Evolutionary conservation across 2,888 invertebrate genomes (phyloP).

Genomic region (Ctenicera cuprea): DNA sequence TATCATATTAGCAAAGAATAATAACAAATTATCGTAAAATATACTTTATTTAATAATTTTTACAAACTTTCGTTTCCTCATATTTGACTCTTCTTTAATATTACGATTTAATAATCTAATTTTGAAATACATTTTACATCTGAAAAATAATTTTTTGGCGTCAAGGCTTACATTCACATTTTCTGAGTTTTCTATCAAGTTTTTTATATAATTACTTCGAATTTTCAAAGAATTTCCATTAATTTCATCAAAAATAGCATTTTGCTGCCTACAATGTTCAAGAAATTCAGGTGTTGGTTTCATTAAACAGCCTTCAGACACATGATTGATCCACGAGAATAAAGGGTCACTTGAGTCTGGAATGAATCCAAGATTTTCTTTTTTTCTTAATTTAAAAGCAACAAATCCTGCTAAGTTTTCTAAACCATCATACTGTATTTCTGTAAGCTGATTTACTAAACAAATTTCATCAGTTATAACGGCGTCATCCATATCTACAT

Average conservation of each 20-base stretch:
- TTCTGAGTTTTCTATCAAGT: background rate
- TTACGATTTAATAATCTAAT: background rate
- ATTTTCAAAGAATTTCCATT: too few species aligned
- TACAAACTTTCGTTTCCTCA: background rate
- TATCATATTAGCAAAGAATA: too few species aligned
- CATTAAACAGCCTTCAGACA: background rate
- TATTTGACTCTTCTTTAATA: background rate
- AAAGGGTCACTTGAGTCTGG: background rate
- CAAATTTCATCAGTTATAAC: too few species aligned
- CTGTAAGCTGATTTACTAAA: too few species aligned
- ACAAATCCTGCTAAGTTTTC: too few species aligned
- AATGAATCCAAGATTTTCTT: slow-evolving; percentile 43
- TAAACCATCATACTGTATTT: too few species aligned
- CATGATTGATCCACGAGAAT: background rate
- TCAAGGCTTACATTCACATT: background rate
- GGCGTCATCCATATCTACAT: too few species aligned
- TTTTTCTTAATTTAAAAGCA: too few species aligned
- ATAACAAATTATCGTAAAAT: too few species aligned
- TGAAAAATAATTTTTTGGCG: background rate
- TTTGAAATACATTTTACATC: too few species aligned
- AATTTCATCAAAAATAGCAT: background rate
- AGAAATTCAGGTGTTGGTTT: background rate
- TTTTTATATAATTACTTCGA: too few species aligned
- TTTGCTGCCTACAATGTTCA: background rate
- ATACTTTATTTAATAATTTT: background rate